These are phyloP conservation scores for Alloplasta piceator DNA, from an alignment of 2,888 invertebrate species.

Conservation along the genomic window DNA sequence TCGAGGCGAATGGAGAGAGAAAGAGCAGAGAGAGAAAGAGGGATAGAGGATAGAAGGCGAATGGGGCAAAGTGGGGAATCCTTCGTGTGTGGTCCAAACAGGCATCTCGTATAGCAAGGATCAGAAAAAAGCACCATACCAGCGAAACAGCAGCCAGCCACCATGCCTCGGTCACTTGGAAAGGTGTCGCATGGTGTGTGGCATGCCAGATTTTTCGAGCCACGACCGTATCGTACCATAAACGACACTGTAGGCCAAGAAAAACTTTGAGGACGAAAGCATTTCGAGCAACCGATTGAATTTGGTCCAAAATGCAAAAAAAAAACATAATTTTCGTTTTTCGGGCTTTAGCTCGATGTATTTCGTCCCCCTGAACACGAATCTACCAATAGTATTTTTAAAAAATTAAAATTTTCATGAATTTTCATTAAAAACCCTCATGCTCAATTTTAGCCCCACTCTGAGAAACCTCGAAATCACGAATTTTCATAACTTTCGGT, in stretches of 20 bases:
- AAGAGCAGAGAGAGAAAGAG: conserved; percentile 61
- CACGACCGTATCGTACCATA: conserved; percentile 36
- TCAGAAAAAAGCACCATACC: conserved; percentile 55
- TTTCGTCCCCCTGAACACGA: no score
- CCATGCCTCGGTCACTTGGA: conserved; percentile 73
- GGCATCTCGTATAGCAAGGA: conserved; percentile 62
- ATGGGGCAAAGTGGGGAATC: conserved; percentile 67
- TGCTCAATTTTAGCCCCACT: no score
- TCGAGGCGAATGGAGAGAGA: conserved; percentile 48
- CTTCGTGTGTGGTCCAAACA: conserved; percentile 82
- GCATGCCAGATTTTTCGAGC: conserved; percentile 77
- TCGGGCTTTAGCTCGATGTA: no score
- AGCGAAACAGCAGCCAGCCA: conserved; percentile 52
- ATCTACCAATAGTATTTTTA: no score
- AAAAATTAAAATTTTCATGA: no score
- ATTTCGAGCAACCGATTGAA: no score
- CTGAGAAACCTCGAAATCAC: no score
- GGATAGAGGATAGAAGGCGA: conserved; percentile 46
- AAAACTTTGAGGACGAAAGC: conserved; percentile 53
- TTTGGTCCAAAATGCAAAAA: no score
- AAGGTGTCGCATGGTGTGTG: conserved; percentile 83
- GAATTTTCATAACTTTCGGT: no score
- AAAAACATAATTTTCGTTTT: no score
- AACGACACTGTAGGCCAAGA: conserved; percentile 46
- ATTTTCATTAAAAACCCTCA: no score